Conservation (phyloP, 2,888 invertebrate species). For the Ophion costatus region DNA sequence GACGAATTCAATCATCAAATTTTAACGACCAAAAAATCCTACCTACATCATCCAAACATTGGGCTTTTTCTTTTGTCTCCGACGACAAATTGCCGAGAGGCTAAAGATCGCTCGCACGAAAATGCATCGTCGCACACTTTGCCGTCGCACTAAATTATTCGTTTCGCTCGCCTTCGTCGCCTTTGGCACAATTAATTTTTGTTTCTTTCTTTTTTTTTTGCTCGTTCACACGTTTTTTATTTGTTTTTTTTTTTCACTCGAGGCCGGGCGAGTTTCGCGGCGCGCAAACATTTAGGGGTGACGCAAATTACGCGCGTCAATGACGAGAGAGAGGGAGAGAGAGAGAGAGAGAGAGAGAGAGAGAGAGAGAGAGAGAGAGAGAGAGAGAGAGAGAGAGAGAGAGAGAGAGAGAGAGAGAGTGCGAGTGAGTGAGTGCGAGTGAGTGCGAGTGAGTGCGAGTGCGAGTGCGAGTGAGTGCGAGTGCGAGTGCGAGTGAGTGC, state of each 20-base stretch:
- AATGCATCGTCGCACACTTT: background rate
- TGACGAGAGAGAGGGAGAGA: background rate
- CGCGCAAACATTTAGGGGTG: too few relatives aligned
- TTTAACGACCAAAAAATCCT: background rate
- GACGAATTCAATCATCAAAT: constrained; percentile 21
- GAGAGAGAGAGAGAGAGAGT: too few relatives aligned
- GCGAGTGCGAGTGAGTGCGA: too few relatives aligned
- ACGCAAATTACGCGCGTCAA: background rate
- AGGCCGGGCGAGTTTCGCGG: background rate
- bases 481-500: too few relatives aligned
- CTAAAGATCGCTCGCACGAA: background rate
- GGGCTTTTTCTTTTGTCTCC: background rate
- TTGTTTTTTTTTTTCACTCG: background rate
- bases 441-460: too few relatives aligned
- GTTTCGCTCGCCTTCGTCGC: background rate
- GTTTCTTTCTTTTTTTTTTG: background rate
- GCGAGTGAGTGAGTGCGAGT: too few relatives aligned
- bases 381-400: too few relatives aligned
- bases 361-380: background rate
- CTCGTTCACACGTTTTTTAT: background rate
- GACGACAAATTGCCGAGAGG: background rate
- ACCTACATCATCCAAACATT: background rate
- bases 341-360: background rate
- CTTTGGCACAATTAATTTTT: background rate
- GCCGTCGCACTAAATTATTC: background rate